phyloP scores from a whole-genome alignment of 1,140 invertebrate species.

The Drosophila truncata region DNA sequence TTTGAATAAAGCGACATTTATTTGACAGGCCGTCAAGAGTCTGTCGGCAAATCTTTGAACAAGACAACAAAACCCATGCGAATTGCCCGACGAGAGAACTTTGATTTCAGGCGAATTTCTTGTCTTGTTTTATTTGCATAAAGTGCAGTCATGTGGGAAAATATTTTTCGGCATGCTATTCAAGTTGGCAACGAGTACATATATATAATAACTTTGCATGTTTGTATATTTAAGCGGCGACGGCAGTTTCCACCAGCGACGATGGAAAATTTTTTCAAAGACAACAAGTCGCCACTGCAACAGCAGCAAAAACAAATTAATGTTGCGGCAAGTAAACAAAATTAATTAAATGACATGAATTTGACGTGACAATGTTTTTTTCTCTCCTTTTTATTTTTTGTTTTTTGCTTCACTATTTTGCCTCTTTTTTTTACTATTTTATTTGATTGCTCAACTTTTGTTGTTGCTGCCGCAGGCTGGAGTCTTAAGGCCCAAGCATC shows the following conservation, averaged over 20 bases:
- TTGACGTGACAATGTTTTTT: conserved; percentile 85
- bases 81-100: conserved; percentile 38
- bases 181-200: conserved; percentile 23
- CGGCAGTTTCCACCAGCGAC: conserved; percentile 65
- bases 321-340: conserved; percentile 81
- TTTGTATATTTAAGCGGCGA: conserved; percentile 3
- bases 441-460: conserved; percentile 77
- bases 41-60: conserved; percentile 81
- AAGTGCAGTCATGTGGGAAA: conserved; percentile 82
- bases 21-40: conserved; percentile 82
- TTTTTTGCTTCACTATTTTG: conserved; percentile 9
- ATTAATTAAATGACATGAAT: conserved; percentile 85
- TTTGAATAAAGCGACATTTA: conserved; percentile 85
- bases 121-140: conserved; percentile 66
- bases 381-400: conserved; percentile 17
- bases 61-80: conserved; percentile 47
- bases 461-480: conserved; percentile 36
- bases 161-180: conserved; percentile 64
- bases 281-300: conserved; percentile 72
- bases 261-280: conserved; percentile 81
- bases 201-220: conserved; percentile 1
- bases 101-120: conserved; percentile 76
- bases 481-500: conserved; percentile 61
- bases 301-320: conserved; percentile 73
- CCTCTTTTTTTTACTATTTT: conserved; percentile 53